Base-by-base conservation (phyloP, 2,113 vertebrate species). In the Columbina picui region DNA sequence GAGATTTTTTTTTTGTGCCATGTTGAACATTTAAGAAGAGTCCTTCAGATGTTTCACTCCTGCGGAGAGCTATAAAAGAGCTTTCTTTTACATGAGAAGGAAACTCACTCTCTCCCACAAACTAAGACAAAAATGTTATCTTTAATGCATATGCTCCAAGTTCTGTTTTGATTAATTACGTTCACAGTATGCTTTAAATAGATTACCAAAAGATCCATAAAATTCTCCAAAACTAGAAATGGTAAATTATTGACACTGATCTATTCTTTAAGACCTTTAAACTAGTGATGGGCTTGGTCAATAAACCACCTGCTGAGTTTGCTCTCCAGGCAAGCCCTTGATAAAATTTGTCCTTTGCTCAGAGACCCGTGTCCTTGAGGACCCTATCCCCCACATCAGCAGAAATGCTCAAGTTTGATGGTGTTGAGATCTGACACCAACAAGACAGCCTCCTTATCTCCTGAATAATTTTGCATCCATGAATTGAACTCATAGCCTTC, bases 211-310 rank as follows among this genome's bases (percentile, higher is more conserved):
- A 82, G 19, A 36, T 29, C 22, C 13, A 7, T 8, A 59, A 77
- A 80, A 70, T 30, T n/a, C 34, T 55, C 13, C 29, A 59, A 47
- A 82, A 84, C 80, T 57, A 84, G 34, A 93, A 90, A 84, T 14
- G 7, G 13, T 26, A 69, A 45, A 47, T 69, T 65, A 69, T 15
- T 67, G 43, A 88, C 20, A 16, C 47, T 30, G 18, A 49, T 65
- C 12, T 76, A 22, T 29, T 68, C 25, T 63, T 74, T 61, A 78
- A 22, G 47, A 50, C 20, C 12, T 83, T 59, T 59, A 55, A 69
- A 50, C 27, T 41, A 74, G 25, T 12, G 10, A 74, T 56, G 9
- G 45, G 7, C 20, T 39, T 55, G 3, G 60, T n/a, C 32, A 75
- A 36, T 65, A 70, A 64, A 43, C 6, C 3, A 3, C 6, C 29